These are phyloP conservation scores for Gracilinanus agilis DNA, from an alignment of 2,113 vertebrate species.

Conservation along the genomic window DNA sequence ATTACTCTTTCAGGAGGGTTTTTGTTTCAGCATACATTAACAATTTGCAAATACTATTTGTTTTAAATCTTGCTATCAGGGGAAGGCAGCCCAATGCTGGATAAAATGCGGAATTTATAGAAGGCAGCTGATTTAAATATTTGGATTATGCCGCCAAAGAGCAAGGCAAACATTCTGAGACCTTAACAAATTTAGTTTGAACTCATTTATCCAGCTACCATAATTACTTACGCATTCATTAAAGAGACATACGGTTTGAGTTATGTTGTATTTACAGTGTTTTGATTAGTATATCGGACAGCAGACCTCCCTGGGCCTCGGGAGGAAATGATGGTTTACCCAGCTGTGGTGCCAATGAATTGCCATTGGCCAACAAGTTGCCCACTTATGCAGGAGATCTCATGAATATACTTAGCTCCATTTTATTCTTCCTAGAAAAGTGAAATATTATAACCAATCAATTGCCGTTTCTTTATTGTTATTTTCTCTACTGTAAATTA, in stretches of 20 bases:
- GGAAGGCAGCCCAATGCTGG: slow-evolving; percentile 57
- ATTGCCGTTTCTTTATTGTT: slow-evolving; percentile 61
- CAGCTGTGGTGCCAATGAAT: slow-evolving; percentile 59
- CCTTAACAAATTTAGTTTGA: slow-evolving; percentile 75
- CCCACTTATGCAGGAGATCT: slow-evolving; percentile 34
- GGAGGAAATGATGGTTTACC: slow-evolving; percentile 63
- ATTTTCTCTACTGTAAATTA: background rate
- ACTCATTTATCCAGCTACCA: slow-evolving; percentile 63
- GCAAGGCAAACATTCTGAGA: slow-evolving; percentile 69
- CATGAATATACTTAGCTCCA: slow-evolving; percentile 57
- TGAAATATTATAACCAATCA: slow-evolving; percentile 57
- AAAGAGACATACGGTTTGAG: slow-evolving; percentile 63
- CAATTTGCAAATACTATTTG: slow-evolving; percentile 79
- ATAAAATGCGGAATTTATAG: slow-evolving; percentile 73
- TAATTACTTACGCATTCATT: slow-evolving; percentile 78
- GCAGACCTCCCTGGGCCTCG: background rate
- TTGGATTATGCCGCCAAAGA: slow-evolving; percentile 78
- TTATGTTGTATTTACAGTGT: slow-evolving; percentile 71
- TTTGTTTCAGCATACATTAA: slow-evolving; percentile 65
- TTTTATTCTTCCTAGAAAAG: slow-evolving; percentile 55
- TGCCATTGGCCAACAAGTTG: slow-evolving; percentile 65
- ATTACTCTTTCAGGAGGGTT: slow-evolving; percentile 70
- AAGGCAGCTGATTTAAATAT: slow-evolving; percentile 80
- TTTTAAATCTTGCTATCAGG: slow-evolving; percentile 70
- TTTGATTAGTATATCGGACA: slow-evolving; percentile 25